These are phyloP conservation scores for Euwallacea similis DNA, from an alignment of 1,140 invertebrate genomes.

Conservation along the genomic window DNA sequence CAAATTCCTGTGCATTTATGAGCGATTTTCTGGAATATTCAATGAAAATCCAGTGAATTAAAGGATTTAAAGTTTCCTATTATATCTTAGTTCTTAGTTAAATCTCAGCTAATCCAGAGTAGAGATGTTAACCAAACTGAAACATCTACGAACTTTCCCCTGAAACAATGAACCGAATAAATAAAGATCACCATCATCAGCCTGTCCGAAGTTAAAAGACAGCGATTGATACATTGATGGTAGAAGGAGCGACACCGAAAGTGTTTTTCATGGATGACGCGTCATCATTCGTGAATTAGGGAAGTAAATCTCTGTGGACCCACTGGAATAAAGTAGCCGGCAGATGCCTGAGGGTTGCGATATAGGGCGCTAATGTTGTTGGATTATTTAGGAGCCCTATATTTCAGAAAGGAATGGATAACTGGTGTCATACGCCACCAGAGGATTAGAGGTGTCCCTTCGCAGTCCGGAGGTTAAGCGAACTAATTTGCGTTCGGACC, in stretches of 20 bases:
- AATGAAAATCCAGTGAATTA: too few relatives aligned
- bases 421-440: constrained; percentile 41
- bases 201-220: background rate
- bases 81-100: too few relatives aligned
- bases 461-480: constrained; percentile 15
- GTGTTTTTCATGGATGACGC: constrained; percentile 42
- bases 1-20: too few relatives aligned
- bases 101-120: too few relatives aligned
- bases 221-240: constrained; percentile 19
- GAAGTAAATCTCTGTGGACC: constrained; percentile 47
- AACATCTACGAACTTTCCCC: background rate
- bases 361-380: constrained; percentile 47
- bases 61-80: too few relatives aligned
- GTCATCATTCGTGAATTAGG: constrained; percentile 38
- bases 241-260: constrained; percentile 32
- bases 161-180: background rate
- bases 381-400: constrained; percentile 50
- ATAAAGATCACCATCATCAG: background rate
- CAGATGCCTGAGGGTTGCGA: constrained; percentile 37
- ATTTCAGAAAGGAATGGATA: constrained; percentile 48
- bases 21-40: too few relatives aligned
- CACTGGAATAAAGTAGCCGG: constrained; percentile 33
- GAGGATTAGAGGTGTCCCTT: constrained; percentile 26
- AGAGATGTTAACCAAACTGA: too few relatives aligned
- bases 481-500: constrained; percentile 15